These are phyloP conservation scores for Sandelia bainsii DNA, from an alignment of 2,797 vertebrate species.

Conservation along the genomic window DNA sequence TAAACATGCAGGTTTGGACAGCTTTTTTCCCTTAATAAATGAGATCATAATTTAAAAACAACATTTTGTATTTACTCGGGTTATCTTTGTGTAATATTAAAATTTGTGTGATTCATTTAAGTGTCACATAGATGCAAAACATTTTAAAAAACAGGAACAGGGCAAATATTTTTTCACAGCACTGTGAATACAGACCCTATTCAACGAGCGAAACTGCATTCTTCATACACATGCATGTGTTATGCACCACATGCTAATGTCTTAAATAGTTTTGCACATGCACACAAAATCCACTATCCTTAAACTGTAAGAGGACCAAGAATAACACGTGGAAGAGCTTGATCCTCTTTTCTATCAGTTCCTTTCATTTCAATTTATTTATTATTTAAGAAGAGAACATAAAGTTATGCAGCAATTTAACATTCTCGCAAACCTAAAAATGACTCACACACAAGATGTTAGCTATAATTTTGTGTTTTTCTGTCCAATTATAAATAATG, in stretches of 20 bases:
- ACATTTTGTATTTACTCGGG: no score
- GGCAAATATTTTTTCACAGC: no score
- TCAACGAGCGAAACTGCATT: slow-evolving; percentile 58
- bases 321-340: slow-evolving; percentile 36
- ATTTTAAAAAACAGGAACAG: no score
- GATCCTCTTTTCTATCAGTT: slow-evolving; percentile 5
- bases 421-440: neutral
- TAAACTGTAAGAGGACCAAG: slow-evolving; percentile 13
- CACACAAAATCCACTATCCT: slow-evolving; percentile 29
- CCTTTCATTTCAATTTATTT: slow-evolving; percentile 2
- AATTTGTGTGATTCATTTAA: no score
- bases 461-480: slow-evolving; percentile 15
- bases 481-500: slow-evolving; percentile 34
- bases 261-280: slow-evolving; percentile 59
- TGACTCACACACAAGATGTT: neutral
- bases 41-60: no score
- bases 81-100: no score
- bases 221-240: slow-evolving; percentile 70
- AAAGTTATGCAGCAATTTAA: neutral
- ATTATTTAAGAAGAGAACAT: neutral
- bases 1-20: no score
- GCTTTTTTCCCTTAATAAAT: no score
- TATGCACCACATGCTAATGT: slow-evolving; percentile 58
- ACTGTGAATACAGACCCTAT: slow-evolving; percentile 20
- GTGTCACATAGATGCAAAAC: no score